Evolutionary conservation across 2,113 vertebrate species (phyloP).

Genomic region (Pipa parva): DNA sequence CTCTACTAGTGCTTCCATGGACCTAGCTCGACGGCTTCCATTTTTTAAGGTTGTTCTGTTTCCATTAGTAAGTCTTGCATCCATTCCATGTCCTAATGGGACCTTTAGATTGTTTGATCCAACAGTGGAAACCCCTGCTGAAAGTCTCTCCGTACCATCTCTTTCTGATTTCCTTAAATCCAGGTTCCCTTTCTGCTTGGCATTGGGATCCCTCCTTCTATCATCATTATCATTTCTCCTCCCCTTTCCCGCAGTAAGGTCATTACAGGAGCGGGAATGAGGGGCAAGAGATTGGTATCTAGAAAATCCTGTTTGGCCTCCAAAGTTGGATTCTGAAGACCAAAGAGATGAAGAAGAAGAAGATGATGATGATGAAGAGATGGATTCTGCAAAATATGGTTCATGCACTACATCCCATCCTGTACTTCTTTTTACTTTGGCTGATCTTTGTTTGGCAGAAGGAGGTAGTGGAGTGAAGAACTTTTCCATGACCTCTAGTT

Average conservation of each 20-base stretch:
- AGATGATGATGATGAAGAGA: conserved; percentile 43
- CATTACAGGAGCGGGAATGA: conserved; percentile 63
- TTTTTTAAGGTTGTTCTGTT: conserved; percentile 47
- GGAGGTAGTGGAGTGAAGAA: conserved; percentile 57
- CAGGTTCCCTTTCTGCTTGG: background rate
- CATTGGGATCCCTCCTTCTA: conserved; percentile 50
- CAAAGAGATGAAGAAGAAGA: conserved; percentile 58
- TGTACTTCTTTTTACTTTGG: conserved; percentile 43
- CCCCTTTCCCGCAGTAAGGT: conserved; percentile 5
- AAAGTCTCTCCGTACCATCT: conserved; percentile 5
- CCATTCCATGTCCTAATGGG: conserved; percentile 44
- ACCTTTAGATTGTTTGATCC: background rate
- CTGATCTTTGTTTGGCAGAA: conserved; percentile 32
- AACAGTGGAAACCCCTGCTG: background rate
- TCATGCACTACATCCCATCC: conserved; percentile 8
- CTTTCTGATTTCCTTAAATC: background rate
- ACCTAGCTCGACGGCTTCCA: conserved; percentile 60
- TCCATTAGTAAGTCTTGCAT: conserved; percentile 7
- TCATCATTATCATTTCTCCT: conserved; percentile 47
- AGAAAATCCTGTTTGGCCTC: conserved; percentile 44
- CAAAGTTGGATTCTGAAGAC: conserved; percentile 59
- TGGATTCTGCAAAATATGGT: conserved; percentile 32
- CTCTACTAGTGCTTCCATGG: conserved; percentile 64
- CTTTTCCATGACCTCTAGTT: conserved; percentile 50
- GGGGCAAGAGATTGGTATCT: conserved; percentile 38